These are phyloP conservation scores for Tretioscincus oriximinensis DNA, from an alignment of 2,113 vertebrate genomes.

Conservation along the genomic window DNA sequence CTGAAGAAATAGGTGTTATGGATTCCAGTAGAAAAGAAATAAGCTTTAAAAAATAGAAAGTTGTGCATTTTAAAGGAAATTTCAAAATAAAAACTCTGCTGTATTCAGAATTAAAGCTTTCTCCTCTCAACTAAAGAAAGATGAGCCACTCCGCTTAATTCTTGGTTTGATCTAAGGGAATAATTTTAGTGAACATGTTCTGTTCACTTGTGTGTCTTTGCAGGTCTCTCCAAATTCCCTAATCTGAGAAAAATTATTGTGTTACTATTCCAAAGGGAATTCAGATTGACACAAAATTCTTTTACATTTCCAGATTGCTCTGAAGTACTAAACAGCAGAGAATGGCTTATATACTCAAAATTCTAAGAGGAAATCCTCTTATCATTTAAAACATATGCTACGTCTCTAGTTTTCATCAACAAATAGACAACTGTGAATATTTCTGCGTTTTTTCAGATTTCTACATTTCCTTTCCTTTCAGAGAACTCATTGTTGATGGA, in stretches of 20 bases:
- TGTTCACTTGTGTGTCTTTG: neutral
- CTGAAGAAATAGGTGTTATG: conserved; percentile 44
- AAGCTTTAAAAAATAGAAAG: conserved; percentile 24
- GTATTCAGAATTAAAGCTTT: conserved; percentile 8
- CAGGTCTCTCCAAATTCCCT: neutral
- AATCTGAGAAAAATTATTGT: conserved; percentile 9
- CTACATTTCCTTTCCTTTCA: neutral
- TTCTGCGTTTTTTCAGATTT: conserved; percentile 22
- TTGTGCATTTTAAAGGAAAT: conserved; percentile 16
- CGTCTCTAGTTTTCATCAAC: conserved; percentile 14
- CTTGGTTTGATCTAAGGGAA: neutral
- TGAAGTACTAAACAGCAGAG: neutral
- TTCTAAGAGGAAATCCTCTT: conserved; percentile 14
- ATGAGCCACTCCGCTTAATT: conserved; percentile 4
- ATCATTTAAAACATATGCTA: conserved; percentile 28
- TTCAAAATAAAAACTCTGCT: conserved; percentile 12
- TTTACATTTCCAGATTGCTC: neutral
- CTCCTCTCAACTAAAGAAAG: neutral
- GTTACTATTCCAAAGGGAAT: conserved; percentile 1
- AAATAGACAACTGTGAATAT: neutral
- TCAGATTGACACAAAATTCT: neutral
- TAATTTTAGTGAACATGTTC: neutral
- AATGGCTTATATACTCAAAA: neutral
- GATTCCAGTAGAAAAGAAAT: conserved; percentile 12
- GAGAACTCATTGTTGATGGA: neutral